Evolutionary conservation across 2,888 invertebrate species (phyloP), one percentile per base, ranked within the genome.

Genomic region (Cyaniris semiargus): DNA sequence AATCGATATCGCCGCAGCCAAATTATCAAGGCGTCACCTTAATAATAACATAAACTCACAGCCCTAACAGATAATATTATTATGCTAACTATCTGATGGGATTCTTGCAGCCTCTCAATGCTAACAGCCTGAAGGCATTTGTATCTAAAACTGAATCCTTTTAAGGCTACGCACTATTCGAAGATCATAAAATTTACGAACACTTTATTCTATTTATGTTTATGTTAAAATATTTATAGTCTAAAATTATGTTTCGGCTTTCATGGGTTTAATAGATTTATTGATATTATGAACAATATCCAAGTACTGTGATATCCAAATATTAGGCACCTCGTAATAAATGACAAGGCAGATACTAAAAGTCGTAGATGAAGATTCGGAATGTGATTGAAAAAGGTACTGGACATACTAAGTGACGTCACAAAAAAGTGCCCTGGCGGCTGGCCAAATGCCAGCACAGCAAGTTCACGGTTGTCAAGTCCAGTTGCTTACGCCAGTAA

Each of bases 401-500:
- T 44, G 3, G 44, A 44, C 18, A 53, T 53, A 18, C 18, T 18
- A 58, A 58, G 15, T 66, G 60, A 13, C 18, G 27, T 66, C 27
- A 66, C 27, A 66, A 23, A 31, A 66, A 66, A 66, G 66, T 27
- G 15, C 13, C 66, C 27, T 66, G 66, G 27, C 18, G 18, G 31
- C 27, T 66, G 66, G 27, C 18, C 27, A 66, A 66, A 66, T 66
- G 27, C 27, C 66, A 66, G 60, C 60, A 60, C 60, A 23, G n/a
- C 3, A 66, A 66, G 66, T 66, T 66, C 66, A 66, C 27, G 66
- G 66, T 15, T 66, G 66, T 66, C 66, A 31, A 15, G 66, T 66
- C 66, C 27, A 66, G 66, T 66, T 66, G 66, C 27, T 31, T 66
- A 66, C 66, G 66, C 27, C 77, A 79, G 78, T 78, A 77, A 77